Base-by-base conservation (phyloP, 2,113 vertebrate species). In the Diphyllodes magnificus region DNA sequence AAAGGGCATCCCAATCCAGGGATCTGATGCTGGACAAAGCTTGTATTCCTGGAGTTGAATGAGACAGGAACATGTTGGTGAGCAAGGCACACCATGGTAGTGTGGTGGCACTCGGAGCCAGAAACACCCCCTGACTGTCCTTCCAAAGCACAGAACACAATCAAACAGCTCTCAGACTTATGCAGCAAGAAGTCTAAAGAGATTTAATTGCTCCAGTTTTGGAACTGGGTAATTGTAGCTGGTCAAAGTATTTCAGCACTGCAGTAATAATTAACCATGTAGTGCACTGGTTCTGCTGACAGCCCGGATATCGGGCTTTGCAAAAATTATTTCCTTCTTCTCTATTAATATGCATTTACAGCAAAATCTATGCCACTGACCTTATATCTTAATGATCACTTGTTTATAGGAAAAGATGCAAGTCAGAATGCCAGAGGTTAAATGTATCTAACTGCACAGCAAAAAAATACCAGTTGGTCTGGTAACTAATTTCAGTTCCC, bases 181-280 rank as follows among this genome's bases (percentile, higher is more conserved):
- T 60, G 60, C 82, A 82, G 84, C 30, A 69, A 40, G 31, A 60
- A 42, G 11, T 47, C 82, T 40, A 39, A 72, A 54, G 89, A 91
- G 50, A 76, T 70, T 88, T 80, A 87, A 77, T 77, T 88, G 71
- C 91, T 95, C 63, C 50, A 25, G 20, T 77, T 95, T 94, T 76
- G 90, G 81, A 95, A 88, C 4, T 82, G 66, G 63, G 39, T 91
- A 94, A 88, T 82, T 91, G 76, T 33, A 82, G 42, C 39, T 39
- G 79, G 90, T 80, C 75, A 70, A 86, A 93, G 63, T 37, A 39
- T 73, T 94, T 90, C 0, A 11, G 50, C 40, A 73, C 47, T 54
- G 71, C 82, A 91, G 66, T 50, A 87, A 73, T 53, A 86, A 91
- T 80, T 91, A 95, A 91, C 95, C 75, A 37, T 83, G 35, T 73